phyloP scores from a whole-genome alignment of 2,888 invertebrate species.

The Salpingus planirostris region DNA sequence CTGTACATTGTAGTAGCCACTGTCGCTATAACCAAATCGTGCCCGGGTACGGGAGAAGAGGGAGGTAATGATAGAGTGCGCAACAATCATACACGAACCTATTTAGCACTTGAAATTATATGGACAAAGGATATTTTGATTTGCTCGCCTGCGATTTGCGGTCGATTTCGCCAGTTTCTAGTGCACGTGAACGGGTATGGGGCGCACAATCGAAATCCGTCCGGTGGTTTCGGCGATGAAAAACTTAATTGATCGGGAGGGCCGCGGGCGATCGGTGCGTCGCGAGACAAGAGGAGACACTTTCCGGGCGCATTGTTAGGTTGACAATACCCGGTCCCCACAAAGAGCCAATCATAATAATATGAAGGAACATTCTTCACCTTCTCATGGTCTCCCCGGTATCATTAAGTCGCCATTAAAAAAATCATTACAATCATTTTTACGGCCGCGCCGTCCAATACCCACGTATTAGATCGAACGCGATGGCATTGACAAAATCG shows the following conservation, averaged over 20 bases:
- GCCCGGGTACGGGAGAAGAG: conserved; percentile 20
- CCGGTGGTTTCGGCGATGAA: conserved; percentile 7
- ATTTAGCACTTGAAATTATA: conserved; percentile 30
- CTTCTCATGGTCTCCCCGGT: conserved; percentile 13
- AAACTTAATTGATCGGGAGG: no score
- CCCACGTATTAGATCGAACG: no score
- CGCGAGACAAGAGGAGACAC: conserved; percentile 13
- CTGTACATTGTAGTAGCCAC: conserved; percentile 20
- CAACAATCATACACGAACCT: conserved; percentile 24
- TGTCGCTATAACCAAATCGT: conserved; percentile 23
- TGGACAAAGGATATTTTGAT: conserved; percentile 24
- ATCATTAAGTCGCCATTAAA: conserved; percentile 16
- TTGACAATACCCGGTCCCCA: conserved; percentile 14
- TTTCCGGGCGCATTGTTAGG: conserved; percentile 13
- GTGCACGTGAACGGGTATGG: no score
- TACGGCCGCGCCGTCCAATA: no score
- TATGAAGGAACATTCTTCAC: conserved; percentile 14
- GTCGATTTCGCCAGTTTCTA: conserved; percentile 1
- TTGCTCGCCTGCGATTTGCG: conserved; percentile 19
- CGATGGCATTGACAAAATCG: no score
- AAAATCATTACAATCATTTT: conserved; percentile 14
- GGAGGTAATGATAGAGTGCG: conserved; percentile 24
- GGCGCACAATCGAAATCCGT: conserved; percentile 7
- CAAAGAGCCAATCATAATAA: conserved; percentile 17
- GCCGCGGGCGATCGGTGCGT: conserved; percentile 1